Conservation (phyloP, 2,797 vertebrate species). For the Propithecus perrieri region DNA sequence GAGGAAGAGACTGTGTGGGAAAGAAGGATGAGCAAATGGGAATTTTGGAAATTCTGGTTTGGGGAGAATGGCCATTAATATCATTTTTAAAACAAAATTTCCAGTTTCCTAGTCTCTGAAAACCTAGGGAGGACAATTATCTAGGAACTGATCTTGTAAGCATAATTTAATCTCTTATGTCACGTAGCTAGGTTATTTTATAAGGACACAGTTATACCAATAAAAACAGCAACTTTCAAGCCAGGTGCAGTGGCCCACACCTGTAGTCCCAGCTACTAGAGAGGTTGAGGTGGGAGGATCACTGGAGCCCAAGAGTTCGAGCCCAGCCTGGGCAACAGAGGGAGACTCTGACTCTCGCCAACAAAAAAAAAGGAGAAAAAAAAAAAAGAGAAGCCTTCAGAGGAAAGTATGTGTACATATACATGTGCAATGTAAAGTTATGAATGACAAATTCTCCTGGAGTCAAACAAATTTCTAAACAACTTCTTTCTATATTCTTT, state of each 20-base stretch:
- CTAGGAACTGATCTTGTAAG: background rate
- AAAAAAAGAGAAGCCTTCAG: background rate
- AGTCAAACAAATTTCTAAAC: constrained; percentile 2
- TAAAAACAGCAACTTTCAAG: background rate
- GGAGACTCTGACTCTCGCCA: background rate
- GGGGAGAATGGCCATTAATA: background rate
- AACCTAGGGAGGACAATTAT: background rate
- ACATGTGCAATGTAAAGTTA: background rate
- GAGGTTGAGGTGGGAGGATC: background rate
- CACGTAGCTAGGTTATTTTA: background rate
- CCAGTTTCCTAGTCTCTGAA: background rate
- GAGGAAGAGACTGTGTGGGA: background rate
- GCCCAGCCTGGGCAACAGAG: background rate
- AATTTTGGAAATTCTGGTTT: background rate
- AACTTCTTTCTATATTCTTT: constrained; percentile 13
- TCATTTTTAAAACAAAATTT: background rate
- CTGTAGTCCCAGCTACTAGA: background rate
- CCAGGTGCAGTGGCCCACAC: background rate
- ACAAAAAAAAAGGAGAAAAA: background rate
- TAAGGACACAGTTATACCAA: background rate
- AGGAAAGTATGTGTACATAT: background rate
- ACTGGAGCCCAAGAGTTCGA: background rate
- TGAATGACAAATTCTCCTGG: background rate
- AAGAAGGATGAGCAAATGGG: background rate
- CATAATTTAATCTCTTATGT: background rate